Percentiles rank a stretch among this genome's conserved stretches.
phyloP scores from a whole-genome alignment of 2,888 invertebrate genomes.

The Digitonthophagus gazella region DNA sequence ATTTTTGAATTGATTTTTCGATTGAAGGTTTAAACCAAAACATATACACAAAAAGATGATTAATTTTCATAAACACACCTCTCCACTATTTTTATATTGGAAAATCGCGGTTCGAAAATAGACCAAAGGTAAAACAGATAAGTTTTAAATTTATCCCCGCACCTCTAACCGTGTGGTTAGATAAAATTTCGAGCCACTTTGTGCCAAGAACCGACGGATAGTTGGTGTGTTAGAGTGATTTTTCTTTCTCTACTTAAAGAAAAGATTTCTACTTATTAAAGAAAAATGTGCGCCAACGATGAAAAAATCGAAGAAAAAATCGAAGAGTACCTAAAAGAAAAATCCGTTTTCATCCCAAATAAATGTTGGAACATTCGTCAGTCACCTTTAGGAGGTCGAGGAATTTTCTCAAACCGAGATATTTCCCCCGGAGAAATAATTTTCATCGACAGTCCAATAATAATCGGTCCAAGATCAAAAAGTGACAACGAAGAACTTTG shows the following conservation, averaged over 20 bases:
- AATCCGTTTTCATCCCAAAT: conserved; percentile 32
- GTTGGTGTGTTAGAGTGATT: no score
- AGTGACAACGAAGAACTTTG: conserved; percentile 59
- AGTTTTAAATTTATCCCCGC: neutral
- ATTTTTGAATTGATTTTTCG: no score
- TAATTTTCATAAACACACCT: neutral
- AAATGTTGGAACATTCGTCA: conserved; percentile 60
- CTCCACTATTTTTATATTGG: neutral
- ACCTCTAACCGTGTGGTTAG: neutral
- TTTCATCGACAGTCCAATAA: conserved; percentile 67
- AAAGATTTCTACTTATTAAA: neutral
- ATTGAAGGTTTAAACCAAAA: neutral
- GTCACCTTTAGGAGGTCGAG: conserved; percentile 67
- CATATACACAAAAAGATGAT: neutral
- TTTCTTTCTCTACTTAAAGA: no score
- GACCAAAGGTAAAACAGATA: neutral
- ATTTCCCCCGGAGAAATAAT: conserved; percentile 67
- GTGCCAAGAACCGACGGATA: no score
- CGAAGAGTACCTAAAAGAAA: conserved; percentile 20
- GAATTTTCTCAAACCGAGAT: conserved; percentile 67
- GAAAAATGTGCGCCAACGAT: conserved; percentile 17
- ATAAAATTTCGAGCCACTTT: neutral
- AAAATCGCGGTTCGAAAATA: neutral
- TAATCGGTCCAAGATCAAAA: conserved; percentile 66
- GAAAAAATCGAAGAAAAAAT: conserved; percentile 11